Base-by-base conservation (phyloP, 1,140 invertebrate genomes). In the Bradysia coprophila region DNA sequence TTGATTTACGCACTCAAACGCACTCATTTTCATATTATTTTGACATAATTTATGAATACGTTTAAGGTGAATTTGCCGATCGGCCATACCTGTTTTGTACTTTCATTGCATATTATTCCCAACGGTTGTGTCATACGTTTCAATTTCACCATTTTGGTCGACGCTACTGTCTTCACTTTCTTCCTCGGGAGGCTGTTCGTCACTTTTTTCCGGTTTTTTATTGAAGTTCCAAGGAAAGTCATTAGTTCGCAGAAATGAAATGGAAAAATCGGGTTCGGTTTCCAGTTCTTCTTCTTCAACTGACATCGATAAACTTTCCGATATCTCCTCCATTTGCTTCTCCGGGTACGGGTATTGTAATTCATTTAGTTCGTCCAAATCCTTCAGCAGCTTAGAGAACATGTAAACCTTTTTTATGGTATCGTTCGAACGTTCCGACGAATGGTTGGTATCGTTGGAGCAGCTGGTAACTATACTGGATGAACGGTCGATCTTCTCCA, bases 211-310 rank as follows among this genome's bases (percentile, higher is more conserved):
- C n/a, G n/a, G n/a, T 40, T 49, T 33, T 44, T 46, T 36, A 28
- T 16, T 44, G 21, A 36, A 40, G 41, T 46, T 38, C 43, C 40
- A 38, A 2, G 36, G n/a, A 38, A 38, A 38, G 11, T 38, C 36
- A 10, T 16, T 10, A 6, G 15, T 6, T 18, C 21, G 18, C 4
- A 38, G 21, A 6, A 38, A 18, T 20, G 36, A 18, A 18, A 18
- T 38, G 6, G 15, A 16, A 6, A 18, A 16, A 41, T 41, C 48
- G 38, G 41, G 38, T 38, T 41, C 48, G 37, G 41, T 37, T 40
- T 48, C 46, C 11, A 42, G 43, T 43, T 45, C 46, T 18, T 48
- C 40, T 21, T 48, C 40, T 24, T 23, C 32, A n/a, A 18, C 6
- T 5, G 21, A 36, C 21, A 16, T 16, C n/a, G 41, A 42, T 5